These are phyloP conservation scores for Muntiacus muntjak DNA, from an alignment of 2,113 vertebrate genomes.

Conservation along the genomic window DNA sequence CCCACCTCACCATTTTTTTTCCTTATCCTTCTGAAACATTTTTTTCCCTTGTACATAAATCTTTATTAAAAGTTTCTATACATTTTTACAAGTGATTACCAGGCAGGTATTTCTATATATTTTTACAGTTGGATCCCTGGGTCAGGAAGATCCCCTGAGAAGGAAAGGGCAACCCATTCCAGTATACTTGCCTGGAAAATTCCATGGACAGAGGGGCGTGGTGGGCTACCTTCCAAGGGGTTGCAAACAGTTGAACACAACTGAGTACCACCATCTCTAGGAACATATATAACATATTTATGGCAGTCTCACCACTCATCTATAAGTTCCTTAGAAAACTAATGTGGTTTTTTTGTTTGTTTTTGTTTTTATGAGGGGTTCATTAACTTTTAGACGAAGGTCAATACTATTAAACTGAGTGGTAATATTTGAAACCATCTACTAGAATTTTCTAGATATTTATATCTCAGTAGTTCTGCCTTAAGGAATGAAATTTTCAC, in stretches of 20 bases:
- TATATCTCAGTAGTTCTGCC: neutral
- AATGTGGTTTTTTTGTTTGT: neutral
- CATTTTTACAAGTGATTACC: neutral
- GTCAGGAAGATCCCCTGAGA: neutral
- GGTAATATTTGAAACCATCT: neutral
- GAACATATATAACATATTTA: neutral
- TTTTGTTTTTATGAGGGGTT: neutral
- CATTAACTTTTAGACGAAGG: neutral
- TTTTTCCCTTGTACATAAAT: neutral
- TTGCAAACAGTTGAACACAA: neutral
- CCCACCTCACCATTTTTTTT: neutral
- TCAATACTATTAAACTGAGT: neutral
- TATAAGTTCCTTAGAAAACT: neutral
- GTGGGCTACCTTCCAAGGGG: neutral
- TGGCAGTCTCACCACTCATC: neutral
- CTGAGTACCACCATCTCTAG: neutral
- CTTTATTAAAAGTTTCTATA: neutral
- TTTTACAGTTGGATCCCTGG: neutral
- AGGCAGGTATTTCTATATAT: neutral
- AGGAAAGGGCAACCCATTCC: neutral
- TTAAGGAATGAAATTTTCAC: neutral
- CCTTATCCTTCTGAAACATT: neutral
- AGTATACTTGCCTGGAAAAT: neutral
- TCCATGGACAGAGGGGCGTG: neutral
- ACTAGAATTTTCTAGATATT: neutral